Base-by-base conservation (phyloP, 2,888 invertebrate genomes). In the Heliconius cydno region DNA sequence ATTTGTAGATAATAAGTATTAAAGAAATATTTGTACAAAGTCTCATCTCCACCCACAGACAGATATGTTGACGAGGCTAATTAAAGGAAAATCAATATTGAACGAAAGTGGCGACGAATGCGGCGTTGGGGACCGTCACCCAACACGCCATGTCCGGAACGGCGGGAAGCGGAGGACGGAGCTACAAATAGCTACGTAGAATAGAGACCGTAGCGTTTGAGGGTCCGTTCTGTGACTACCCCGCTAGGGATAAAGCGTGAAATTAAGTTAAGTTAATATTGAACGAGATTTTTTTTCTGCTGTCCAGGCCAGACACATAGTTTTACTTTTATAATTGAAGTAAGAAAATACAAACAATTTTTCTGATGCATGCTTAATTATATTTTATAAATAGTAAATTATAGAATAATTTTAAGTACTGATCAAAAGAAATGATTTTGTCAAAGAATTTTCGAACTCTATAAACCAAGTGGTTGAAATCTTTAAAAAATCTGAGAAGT, bases 21-120 rank as follows among this genome's bases (percentile, higher is more conserved):
- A 46, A 15, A 25, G 41, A 70, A 70, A 46, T 70, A 70, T 70
- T 70, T 70, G 25, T 46, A 70, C 70, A 70, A 70, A 41, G 5
- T 70, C 15, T 1, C 13, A 13, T 60, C n/a, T 60, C n/a, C 28
- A 22, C 75, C 25, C 75, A 75, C 65, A 75, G 65, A 30, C 41
- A 30, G 12, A n/a, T 10, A 25, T 25, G 28, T 15, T 5, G 10
- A 65, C 10, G 15, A 13, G 12, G 15, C 15, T 15, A 25, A 28
- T 25, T 65, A 65, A 65, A 13, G 13, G 13, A 60, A 60, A 22
- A 0, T 22, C 9, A 9, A 22, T 57, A 57, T 57, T 57, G 57
- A 57, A 57, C 22, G 22, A 57, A 9, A 34, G 34, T 34, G 34
- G 34, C 34, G 34, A 34, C 34, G 6, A 34, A 34, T 34, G 34